These are phyloP conservation scores for Epizoanthus stellaris DNA, from an alignment of 92 coral and sea anemone species.

Conservation along the genomic window DNA sequence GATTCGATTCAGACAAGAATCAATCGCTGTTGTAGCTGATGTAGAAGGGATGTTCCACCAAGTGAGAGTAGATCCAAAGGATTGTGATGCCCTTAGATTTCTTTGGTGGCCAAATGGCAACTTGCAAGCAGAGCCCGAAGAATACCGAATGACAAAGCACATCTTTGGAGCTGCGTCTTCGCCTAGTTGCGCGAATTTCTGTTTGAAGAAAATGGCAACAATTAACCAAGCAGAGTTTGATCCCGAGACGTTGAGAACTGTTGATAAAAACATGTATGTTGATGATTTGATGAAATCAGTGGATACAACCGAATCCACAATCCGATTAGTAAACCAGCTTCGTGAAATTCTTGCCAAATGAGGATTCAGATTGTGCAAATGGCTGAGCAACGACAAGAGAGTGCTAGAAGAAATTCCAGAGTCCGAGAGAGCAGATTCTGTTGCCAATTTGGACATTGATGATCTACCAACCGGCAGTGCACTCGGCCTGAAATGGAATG, in stretches of 20 bases:
- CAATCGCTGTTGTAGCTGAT: conserved; percentile 48
- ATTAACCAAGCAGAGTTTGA: conserved; percentile 22
- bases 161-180: conserved; percentile 56
- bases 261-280: conserved; percentile 54
- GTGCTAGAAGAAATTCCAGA: conserved; percentile 50
- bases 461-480: conserved; percentile 46
- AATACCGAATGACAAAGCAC: conserved; percentile 60
- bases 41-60: conserved; percentile 63
- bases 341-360: conserved; percentile 42
- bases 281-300: conserved; percentile 62
- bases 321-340: conserved; percentile 27
- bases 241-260: conserved; percentile 27
- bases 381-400: conserved; percentile 46
- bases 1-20: conserved; percentile 49
- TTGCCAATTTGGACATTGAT: conserved; percentile 37
- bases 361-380: conserved; percentile 56
- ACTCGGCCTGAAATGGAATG: conserved; percentile 46
- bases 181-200: conserved; percentile 55
- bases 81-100: conserved; percentile 53
- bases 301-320: conserved; percentile 16
- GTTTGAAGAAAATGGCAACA: conserved; percentile 47
- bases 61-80: conserved; percentile 53
- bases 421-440: conserved; percentile 52
- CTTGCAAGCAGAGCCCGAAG: conserved; percentile 50
- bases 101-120: conserved; percentile 61